Conservation (phyloP, 2,113 vertebrate genomes). For the Phylloscopus whistleri region DNA sequence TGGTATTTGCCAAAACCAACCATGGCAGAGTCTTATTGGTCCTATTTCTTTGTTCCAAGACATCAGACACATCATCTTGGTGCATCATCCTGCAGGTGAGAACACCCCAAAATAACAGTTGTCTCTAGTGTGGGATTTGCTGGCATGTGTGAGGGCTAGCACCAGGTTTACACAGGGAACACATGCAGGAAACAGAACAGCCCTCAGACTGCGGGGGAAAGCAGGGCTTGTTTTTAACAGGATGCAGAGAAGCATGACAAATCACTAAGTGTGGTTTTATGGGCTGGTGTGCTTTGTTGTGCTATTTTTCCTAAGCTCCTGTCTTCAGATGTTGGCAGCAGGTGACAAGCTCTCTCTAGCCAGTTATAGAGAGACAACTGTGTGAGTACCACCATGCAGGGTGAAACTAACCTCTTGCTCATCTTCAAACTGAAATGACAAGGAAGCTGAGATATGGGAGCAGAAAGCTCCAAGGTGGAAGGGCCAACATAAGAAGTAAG, state of each 20-base stretch:
- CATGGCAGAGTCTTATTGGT: neutral
- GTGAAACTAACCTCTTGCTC: neutral
- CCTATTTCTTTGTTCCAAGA: neutral
- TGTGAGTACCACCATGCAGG: neutral
- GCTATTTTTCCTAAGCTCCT: neutral
- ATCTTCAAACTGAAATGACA: neutral
- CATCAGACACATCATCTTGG: neutral
- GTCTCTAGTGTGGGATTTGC: neutral
- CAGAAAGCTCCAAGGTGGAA: neutral
- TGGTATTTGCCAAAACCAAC: neutral
- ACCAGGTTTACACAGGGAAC: neutral
- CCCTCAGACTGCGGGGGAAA: neutral
- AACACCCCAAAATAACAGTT: neutral
- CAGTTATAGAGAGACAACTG: neutral
- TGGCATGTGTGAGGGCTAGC: neutral
- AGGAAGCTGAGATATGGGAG: neutral
- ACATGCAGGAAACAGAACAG: neutral
- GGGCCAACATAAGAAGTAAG: neutral
- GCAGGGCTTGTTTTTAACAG: neutral
- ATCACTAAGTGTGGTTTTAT: constrained; percentile 34
- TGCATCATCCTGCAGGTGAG: neutral
- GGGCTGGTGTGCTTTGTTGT: constrained; percentile 34
- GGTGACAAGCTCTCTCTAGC: neutral
- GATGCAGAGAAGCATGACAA: constrained; percentile 25
- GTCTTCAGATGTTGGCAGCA: constrained; percentile 45